Evolutionary conservation across 2,113 vertebrate species (phyloP).

Genomic region (Cinclus mexicanus): DNA sequence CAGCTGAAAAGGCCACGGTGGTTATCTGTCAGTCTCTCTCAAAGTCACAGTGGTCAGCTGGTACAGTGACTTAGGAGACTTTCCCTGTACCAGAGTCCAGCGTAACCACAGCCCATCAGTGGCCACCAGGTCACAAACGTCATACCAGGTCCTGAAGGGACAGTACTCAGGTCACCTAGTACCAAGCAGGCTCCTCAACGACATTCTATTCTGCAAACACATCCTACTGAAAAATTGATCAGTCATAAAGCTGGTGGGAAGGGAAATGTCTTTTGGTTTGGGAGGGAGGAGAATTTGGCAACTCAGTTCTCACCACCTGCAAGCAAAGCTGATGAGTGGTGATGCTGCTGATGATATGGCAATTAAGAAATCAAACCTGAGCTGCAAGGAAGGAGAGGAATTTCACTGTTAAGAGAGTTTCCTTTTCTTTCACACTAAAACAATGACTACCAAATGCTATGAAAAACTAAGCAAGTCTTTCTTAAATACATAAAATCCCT

Average conservation of each 20-base stretch:
- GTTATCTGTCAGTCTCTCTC: not conserved
- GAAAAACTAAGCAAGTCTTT: not conserved
- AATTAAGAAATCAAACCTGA: conserved; percentile 33
- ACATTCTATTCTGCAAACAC: not conserved
- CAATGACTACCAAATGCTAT: not conserved
- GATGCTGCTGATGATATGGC: not conserved
- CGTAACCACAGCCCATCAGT: not conserved
- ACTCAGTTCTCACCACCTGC: not conserved
- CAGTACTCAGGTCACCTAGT: not conserved
- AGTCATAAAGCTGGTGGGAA: not conserved
- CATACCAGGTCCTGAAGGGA: not conserved
- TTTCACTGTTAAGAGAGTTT: not conserved
- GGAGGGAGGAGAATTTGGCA: not conserved
- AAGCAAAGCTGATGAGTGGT: not conserved
- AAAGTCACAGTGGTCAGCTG: not conserved
- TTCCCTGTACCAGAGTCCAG: not conserved
- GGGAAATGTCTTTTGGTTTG: not conserved
- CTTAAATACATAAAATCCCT: conserved; percentile 7
- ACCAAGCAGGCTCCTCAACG: not conserved
- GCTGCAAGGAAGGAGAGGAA: not conserved
- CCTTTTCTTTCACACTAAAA: not conserved
- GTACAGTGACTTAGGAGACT: not conserved
- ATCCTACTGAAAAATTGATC: not conserved
- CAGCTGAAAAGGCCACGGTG: not conserved
- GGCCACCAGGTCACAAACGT: not conserved